Evolutionary conservation across 2,113 vertebrate species (phyloP).

Genomic region (Menura novaehollandiae): DNA sequence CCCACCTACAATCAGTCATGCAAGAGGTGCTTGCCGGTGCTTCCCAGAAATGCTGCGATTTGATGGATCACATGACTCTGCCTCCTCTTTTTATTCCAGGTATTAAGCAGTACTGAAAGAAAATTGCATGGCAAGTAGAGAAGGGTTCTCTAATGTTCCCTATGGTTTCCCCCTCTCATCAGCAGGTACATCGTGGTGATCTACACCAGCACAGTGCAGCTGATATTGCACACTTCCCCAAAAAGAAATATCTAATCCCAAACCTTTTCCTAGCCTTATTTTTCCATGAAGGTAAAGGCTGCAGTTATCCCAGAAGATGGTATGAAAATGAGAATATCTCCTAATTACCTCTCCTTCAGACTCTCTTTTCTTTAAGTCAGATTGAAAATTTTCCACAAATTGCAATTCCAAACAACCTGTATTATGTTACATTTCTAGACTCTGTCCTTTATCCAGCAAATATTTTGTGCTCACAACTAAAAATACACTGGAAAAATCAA

Average conservation of each 20-base stretch:
- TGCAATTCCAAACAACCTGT: not conserved
- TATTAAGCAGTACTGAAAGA: not conserved
- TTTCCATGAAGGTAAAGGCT: not conserved
- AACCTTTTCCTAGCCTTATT: not conserved
- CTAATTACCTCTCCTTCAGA: not conserved
- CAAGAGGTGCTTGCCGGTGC: not conserved
- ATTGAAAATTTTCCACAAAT: not conserved
- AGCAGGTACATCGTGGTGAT: fast-evolving
- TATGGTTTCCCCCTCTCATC: not conserved
- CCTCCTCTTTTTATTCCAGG: conserved; percentile 1
- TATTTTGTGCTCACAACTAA: not conserved
- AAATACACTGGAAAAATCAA: not conserved
- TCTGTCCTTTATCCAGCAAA: not conserved
- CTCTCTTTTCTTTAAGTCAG: not conserved
- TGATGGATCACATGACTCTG: not conserved
- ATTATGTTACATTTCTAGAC: not conserved
- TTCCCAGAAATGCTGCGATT: not conserved
- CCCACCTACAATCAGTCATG: not conserved
- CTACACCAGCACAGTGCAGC: not conserved
- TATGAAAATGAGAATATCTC: conserved; percentile 7
- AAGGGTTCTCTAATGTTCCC: not conserved
- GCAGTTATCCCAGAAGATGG: not conserved
- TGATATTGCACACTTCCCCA: not conserved
- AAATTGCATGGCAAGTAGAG: not conserved
- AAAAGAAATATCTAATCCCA: not conserved